phyloP scores from a whole-genome alignment of 1,140 invertebrate genomes.

The Nephila pilipes region DNA sequence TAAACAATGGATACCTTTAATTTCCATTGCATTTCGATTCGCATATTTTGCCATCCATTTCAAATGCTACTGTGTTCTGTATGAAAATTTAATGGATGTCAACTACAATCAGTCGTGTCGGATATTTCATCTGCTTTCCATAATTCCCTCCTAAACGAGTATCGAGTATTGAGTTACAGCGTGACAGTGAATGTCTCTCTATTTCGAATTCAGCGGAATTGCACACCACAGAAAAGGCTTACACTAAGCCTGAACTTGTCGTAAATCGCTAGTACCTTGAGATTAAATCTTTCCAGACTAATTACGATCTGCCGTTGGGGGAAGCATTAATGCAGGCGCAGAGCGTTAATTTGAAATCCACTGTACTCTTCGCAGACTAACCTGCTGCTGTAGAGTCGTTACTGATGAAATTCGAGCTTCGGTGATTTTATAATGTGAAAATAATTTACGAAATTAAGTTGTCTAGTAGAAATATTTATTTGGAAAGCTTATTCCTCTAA shows the following conservation, averaged over 20 bases:
- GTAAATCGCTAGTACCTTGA: conserved; percentile 38
- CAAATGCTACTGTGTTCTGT: too few relatives aligned
- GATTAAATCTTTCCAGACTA: conserved; percentile 31
- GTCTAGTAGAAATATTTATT: background rate
- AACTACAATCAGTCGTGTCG: background rate
- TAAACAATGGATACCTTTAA: too few relatives aligned
- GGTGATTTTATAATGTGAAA: conserved; percentile 35
- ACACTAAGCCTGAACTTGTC: conserved; percentile 20
- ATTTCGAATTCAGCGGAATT: conserved; percentile 14
- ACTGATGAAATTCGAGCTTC: conserved; percentile 26
- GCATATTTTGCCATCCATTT: too few relatives aligned
- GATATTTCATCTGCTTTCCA: background rate
- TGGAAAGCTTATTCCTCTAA: background rate
- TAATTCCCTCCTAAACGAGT: background rate
- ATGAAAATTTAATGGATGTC: background rate
- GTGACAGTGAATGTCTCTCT: background rate
- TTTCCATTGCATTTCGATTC: too few relatives aligned
- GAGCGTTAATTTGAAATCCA: conserved; percentile 10
- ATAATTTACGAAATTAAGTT: conserved; percentile 10
- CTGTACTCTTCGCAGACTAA: background rate
- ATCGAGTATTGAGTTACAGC: background rate
- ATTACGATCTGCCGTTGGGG: background rate
- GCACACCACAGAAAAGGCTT: background rate
- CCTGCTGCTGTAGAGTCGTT: background rate
- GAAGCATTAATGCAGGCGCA: background rate